Evolutionary conservation across 1,140 invertebrate species (phyloP).

Genomic region (Drosophila subobscura): DNA sequence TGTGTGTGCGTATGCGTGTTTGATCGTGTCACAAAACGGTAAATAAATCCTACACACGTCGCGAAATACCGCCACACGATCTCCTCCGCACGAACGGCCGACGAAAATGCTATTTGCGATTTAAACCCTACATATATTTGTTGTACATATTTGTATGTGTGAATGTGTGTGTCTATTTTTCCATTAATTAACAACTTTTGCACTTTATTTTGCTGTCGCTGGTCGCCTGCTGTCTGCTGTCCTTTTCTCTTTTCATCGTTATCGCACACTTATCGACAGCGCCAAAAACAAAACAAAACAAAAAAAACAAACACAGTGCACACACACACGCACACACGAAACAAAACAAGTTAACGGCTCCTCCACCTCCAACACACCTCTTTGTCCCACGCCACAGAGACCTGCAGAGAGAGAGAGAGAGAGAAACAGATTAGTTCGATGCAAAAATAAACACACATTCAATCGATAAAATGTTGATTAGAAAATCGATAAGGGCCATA

Average conservation of each 20-base stretch:
- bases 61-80: no score
- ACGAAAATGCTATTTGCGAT: no score
- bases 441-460: constrained; percentile 12
- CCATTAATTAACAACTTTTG: constrained; percentile 76
- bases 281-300: constrained; percentile 23
- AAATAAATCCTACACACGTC: no score
- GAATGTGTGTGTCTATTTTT: constrained; percentile 41
- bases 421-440: constrained; percentile 32
- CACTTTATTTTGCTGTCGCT: constrained; percentile 30
- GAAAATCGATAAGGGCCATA: constrained; percentile 51
- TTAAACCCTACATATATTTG: background rate
- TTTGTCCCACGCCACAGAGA: background rate
- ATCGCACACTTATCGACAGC: constrained; percentile 6
- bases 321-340: background rate
- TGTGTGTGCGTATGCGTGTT: background rate
- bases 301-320: constrained; percentile 2
- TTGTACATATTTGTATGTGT: background rate
- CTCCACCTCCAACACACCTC: constrained; percentile 5
- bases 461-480: constrained; percentile 25
- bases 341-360: constrained; percentile 25
- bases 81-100: no score
- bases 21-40: no score
- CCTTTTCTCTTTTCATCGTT: constrained; percentile 18
- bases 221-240: constrained; percentile 9
- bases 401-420: constrained; percentile 20